Evolutionary conservation across 2,797 vertebrate species (phyloP).

Genomic region (Tiaroga cobitis): DNA sequence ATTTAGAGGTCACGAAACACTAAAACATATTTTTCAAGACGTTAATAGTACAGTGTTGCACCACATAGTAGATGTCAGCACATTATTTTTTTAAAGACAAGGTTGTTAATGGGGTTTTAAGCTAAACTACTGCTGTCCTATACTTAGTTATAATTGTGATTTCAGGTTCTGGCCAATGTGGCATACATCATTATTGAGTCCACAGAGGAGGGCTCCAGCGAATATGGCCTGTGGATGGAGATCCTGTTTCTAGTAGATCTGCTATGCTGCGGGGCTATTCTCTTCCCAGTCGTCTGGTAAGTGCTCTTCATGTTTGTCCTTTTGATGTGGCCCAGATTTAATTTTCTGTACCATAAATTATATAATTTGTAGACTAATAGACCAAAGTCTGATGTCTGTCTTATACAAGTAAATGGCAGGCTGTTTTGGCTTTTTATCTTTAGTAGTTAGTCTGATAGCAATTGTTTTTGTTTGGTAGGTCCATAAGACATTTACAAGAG

Average conservation of each 20-base stretch:
- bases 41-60: neutral
- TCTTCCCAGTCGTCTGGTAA: conserved; percentile 88
- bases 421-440: neutral
- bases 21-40: neutral
- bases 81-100: neutral
- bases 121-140: neutral
- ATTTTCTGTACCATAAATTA: neutral
- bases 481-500: conserved; percentile 88
- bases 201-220: conserved; percentile 84
- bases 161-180: conserved; percentile 85
- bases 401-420: neutral
- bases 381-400: neutral
- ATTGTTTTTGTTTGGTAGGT: conserved; percentile 72
- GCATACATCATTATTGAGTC: conserved; percentile 90
- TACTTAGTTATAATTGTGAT: neutral
- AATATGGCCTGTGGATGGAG: conserved; percentile 87
- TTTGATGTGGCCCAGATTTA: neutral
- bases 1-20: neutral
- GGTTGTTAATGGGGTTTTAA: neutral
- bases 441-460: neutral
- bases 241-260: conserved; percentile 87
- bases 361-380: neutral
- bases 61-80: neutral
- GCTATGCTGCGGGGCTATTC: conserved; percentile 87
- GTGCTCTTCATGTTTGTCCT: conserved; percentile 29